Evolutionary conservation across 2,797 vertebrate genomes (phyloP), one percentile per base, ranked within the genome.

Genomic region (Trichosurus vulpecula): DNA sequence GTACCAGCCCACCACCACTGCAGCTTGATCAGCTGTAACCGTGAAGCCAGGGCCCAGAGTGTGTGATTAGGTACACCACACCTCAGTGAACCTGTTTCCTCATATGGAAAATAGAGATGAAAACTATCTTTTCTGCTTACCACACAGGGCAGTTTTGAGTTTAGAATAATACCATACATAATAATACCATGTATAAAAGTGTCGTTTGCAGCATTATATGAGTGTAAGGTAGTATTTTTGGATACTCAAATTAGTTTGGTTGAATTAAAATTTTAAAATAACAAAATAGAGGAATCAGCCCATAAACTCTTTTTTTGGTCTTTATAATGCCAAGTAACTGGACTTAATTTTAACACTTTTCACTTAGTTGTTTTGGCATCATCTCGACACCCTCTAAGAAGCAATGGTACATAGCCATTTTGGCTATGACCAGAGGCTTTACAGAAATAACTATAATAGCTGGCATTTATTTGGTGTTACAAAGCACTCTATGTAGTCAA

Each of bases 91-190:
- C 4, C 16, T 93, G 91, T 93, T 93, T 95, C 35, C 51, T 92
- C 92, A 16, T 31, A 96, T 90, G 66, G 90, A 52, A 90, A 96
- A 90, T 35, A n/a, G 52, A n/a, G 35, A 52, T 95, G 16, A 92
- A 54, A 31, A 81, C 52, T 89, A 74, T 74, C 92, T 92, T 12
- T 35, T 55, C 47, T 95, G 27, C 91, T 95, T 58, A 94, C 87
- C 91, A 95, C 92, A 95, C 14, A 91, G 74, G 56, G 66, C 11
- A 94, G 47, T 93, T 93, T 54, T 92, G 94, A 97, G 89, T 91
- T 31, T 94, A 11, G 91, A 93, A 66, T 90, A 96, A 96, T 93
- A 74, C 93, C 61, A 94, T 94, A 55, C 92, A 92, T 22, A n/a
- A n/a, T n/a, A n/a, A n/a, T n/a, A n/a, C n/a, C n/a, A 74, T 41